Conservation (phyloP, 2,888 invertebrate genomes). For the Meta bourneti region DNA sequence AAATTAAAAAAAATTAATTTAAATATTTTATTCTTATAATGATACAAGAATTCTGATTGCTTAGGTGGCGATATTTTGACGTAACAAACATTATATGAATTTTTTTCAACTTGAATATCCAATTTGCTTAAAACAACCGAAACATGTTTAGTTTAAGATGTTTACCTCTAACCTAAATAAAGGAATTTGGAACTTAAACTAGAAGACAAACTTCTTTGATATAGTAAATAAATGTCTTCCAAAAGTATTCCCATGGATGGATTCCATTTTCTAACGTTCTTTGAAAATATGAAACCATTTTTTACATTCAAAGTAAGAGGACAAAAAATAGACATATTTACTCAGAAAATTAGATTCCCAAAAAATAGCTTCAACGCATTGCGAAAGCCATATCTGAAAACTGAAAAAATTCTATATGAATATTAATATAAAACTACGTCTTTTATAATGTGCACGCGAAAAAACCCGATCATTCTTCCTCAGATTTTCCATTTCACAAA, state of each 20-base stretch:
- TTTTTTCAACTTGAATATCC: neutral
- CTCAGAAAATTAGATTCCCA: neutral
- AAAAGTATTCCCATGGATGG: neutral
- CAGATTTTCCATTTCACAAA: conserved; percentile 41
- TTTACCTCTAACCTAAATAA: neutral
- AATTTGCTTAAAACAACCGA: neutral
- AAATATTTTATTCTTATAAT: too few relatives aligned
- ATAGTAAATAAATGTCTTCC: neutral
- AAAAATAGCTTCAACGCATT: neutral
- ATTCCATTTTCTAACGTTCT: neutral
- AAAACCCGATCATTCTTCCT: neutral
- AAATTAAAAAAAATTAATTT: too few relatives aligned
- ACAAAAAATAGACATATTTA: neutral
- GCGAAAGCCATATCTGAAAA: neutral
- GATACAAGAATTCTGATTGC: too few relatives aligned
- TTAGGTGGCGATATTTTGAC: too few relatives aligned
- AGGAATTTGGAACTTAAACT: neutral
- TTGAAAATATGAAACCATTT: neutral
- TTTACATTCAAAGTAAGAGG: neutral
- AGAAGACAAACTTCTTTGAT: neutral
- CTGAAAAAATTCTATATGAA: neutral
- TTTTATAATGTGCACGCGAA: neutral
- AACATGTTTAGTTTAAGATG: neutral
- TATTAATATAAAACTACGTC: neutral
- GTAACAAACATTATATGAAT: too few relatives aligned